phyloP scores from a whole-genome alignment of 2,113 vertebrate genomes.

The Mobula hypostoma region DNA sequence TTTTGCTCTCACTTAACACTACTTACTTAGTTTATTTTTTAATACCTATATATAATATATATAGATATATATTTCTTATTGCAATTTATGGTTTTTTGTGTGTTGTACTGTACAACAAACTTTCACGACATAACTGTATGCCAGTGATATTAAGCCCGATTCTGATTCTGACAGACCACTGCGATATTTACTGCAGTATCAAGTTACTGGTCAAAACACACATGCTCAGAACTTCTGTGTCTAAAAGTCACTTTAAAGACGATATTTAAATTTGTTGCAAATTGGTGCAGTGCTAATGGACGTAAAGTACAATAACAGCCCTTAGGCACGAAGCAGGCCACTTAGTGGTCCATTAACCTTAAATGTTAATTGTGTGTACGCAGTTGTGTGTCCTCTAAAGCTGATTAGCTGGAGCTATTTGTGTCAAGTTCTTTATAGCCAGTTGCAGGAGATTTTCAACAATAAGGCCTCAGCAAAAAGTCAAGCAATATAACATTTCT shows the following conservation, averaged over 20 bases:
- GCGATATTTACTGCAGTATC: neutral
- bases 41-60: no score
- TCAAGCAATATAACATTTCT: neutral
- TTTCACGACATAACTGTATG: no score
- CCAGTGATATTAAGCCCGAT: no score
- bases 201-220: neutral
- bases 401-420: neutral
- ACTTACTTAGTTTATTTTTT: no score
- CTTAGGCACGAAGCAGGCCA: neutral
- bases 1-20: no score
- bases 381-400: neutral
- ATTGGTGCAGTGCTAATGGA: neutral
- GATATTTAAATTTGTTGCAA: neutral
- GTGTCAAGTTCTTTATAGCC: neutral
- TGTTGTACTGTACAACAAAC: no score
- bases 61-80: no score
- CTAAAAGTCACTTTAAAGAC: neutral
- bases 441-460: neutral
- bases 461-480: neutral
- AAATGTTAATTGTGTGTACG: neutral
- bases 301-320: neutral
- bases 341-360: slow-evolving; percentile 18
- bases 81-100: no score
- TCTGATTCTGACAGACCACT: neutral
- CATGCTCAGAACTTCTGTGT: neutral